A percentile compares a stretch with the other conserved stretches of the same genome.
phyloP scores from a whole-genome alignment of 2,888 invertebrate species.

The Diogma glabrata region DNA sequence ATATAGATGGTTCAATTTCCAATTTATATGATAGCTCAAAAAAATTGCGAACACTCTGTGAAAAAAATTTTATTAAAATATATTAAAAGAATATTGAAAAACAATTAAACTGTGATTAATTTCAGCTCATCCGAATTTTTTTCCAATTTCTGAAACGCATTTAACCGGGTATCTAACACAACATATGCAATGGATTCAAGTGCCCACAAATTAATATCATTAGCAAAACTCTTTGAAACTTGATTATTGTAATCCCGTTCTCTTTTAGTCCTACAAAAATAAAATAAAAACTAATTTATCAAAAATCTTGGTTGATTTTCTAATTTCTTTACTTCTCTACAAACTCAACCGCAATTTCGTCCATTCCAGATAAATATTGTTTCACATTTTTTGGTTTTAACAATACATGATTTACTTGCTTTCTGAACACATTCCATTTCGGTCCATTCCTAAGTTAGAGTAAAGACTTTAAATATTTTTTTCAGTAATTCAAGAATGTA shows the following conservation, averaged over 20 bases:
- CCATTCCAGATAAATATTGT: constrained; percentile 39
- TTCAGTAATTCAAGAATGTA: constrained; percentile 4
- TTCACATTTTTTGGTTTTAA: constrained; percentile 48
- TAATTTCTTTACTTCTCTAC: constrained; percentile 26
- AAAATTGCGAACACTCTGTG: constrained; percentile 10
- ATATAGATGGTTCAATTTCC: constrained; percentile 29
- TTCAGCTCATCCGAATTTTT: not conserved
- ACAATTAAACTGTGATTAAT: not conserved
- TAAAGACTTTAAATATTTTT: not conserved
- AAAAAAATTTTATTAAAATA: too few relatives aligned
- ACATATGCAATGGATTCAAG: constrained; percentile 41
- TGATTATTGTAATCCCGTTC: constrained; percentile 28
- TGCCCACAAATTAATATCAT: constrained; percentile 43
- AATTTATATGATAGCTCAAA: constrained; percentile 19
- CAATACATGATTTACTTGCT: constrained; percentile 53
- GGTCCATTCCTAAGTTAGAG: constrained; percentile 44
- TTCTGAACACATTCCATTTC: constrained; percentile 53
- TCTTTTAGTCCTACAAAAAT: constrained; percentile 28
- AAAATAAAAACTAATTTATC: not conserved
- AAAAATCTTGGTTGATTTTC: too few relatives aligned
- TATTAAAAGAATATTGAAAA: too few relatives aligned
- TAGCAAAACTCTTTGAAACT: constrained; percentile 37
- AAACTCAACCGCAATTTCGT: constrained; percentile 38
- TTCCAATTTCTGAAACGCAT: constrained; percentile 21
- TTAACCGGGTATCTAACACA: constrained; percentile 33